Conservation (phyloP, 2,888 invertebrate species). For the Rhaphigaster nebulosa region DNA sequence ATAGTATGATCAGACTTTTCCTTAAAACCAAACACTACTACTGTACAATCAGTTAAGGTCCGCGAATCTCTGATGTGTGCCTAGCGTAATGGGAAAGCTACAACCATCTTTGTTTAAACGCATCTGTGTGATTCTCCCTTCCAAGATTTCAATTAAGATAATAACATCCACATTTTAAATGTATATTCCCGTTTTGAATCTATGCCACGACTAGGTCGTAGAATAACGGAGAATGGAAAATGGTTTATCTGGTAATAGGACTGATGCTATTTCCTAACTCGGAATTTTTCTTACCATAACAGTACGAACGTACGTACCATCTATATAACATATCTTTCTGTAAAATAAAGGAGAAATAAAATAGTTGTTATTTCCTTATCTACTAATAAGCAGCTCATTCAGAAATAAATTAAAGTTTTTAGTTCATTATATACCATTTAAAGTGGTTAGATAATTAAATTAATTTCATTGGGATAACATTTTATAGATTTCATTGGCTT, state of each 20-base stretch:
- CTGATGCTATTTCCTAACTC: background rate
- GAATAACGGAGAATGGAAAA: background rate
- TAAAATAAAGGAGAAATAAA: too few species aligned
- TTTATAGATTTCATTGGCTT: too few species aligned
- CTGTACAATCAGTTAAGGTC: background rate
- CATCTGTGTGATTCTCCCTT: background rate
- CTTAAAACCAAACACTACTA: background rate
- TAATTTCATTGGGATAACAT: too few species aligned
- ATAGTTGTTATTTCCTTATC: too few species aligned
- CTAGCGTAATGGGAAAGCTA: background rate
- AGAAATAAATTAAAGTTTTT: too few species aligned
- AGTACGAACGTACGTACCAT: background rate
- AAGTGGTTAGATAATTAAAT: too few species aligned
- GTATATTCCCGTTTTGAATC: background rate
- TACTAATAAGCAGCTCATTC: too few species aligned
- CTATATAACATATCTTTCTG: too few species aligned
- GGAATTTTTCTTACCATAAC: background rate
- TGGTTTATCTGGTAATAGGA: background rate
- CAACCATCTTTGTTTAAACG: background rate
- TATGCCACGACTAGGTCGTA: background rate
- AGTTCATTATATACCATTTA: too few species aligned
- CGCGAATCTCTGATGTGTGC: background rate
- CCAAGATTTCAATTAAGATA: constrained; percentile 2
- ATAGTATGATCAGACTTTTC: too few species aligned
- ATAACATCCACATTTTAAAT: background rate